Evolutionary conservation across 1,140 invertebrate species (phyloP).

Genomic region (Wiebesia pumilae): DNA sequence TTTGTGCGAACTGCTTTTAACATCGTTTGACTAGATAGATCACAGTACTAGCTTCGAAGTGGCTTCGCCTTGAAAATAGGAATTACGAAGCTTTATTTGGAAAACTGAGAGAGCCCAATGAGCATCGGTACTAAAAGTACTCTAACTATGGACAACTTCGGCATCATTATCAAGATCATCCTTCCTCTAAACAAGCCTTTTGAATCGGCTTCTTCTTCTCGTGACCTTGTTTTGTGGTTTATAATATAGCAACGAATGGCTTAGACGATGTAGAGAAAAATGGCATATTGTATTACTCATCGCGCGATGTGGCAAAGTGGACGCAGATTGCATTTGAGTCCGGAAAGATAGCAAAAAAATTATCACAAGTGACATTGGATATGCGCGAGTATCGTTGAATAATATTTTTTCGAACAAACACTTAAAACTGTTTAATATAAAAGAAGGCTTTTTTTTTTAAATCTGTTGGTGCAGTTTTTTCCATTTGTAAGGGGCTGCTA

Average conservation of each 20-base stretch:
- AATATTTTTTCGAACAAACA: neutral
- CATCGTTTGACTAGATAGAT: neutral
- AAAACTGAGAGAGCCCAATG: neutral
- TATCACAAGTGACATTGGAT: neutral
- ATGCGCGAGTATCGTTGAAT: neutral
- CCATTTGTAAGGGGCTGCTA: neutral
- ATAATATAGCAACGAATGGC: constrained; percentile 7
- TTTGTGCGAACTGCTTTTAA: neutral
- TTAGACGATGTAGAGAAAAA: constrained; percentile 11
- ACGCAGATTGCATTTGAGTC: constrained; percentile 21
- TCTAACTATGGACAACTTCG: neutral
- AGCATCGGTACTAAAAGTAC: neutral
- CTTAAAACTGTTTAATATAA: neutral
- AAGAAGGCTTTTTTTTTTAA: neutral
- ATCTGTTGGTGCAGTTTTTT: neutral
- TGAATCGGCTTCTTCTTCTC: neutral
- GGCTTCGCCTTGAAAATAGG: neutral
- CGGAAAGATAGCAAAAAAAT: constrained; percentile 32
- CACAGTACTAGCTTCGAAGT: neutral
- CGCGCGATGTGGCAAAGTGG: constrained; percentile 13
- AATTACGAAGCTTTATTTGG: neutral
- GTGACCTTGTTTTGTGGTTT: constrained; percentile 12
- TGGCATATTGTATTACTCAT: constrained; percentile 31
- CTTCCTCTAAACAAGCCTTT: constrained; percentile 25
- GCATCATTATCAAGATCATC: constrained; percentile 9